Evolutionary conservation across 2,888 invertebrate species (phyloP).

Genomic region (Drosophila nr. medialis): DNA sequence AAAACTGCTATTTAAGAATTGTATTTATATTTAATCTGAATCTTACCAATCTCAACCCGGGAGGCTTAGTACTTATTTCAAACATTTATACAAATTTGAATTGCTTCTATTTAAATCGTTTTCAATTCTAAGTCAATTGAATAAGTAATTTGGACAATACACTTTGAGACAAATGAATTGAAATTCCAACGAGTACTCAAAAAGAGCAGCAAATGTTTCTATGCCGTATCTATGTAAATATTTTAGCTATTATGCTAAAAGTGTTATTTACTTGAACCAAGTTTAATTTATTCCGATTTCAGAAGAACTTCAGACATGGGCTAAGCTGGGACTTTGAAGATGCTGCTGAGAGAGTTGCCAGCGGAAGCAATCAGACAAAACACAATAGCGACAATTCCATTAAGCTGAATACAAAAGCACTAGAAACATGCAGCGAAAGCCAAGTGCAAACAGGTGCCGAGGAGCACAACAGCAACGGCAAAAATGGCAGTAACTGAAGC

Average conservation of each 20-base stretch:
- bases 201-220: neutral
- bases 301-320: constrained; percentile 1
- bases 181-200: neutral
- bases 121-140: neutral
- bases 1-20: neutral
- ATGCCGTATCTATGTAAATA: neutral
- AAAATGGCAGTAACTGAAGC: constrained; percentile 7
- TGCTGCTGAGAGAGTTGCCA: constrained; percentile 3
- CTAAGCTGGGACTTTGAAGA: constrained; percentile 13
- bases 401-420: constrained; percentile 55
- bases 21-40: neutral
- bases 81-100: neutral
- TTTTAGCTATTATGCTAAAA: neutral
- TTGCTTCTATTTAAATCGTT: too few relatives aligned
- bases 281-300: neutral
- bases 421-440: constrained; percentile 35
- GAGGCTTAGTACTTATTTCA: neutral
- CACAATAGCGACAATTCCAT: constrained; percentile 69
- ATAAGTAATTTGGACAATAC: neutral
- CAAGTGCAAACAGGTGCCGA: constrained; percentile 67
- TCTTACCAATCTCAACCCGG: neutral
- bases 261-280: neutral
- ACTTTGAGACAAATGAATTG: neutral
- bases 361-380: constrained; percentile 72
- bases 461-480: constrained; percentile 15